phyloP scores from a whole-genome alignment of 1,140 invertebrate genomes.

The Heliconius himera region DNA sequence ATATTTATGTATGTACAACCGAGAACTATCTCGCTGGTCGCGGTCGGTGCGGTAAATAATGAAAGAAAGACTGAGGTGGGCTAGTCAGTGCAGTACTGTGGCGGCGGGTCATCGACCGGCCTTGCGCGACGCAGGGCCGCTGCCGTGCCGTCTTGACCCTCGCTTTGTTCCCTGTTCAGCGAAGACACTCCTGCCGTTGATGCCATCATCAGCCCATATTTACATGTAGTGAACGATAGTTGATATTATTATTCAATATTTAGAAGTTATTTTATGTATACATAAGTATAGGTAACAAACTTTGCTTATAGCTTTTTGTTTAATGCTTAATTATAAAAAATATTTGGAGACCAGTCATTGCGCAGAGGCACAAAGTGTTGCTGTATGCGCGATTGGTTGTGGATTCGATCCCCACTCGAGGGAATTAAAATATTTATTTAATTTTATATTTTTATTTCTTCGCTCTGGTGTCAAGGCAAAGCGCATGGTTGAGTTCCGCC shows the following conservation, averaged over 20 bases:
- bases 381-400: too few species aligned
- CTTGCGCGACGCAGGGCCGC: conserved; percentile 72
- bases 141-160: conserved; percentile 63
- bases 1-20: neutral
- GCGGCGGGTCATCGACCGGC: conserved; percentile 75
- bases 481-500: too few species aligned
- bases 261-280: neutral
- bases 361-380: too few species aligned
- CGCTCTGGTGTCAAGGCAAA: too few species aligned
- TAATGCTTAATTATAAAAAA: neutral
- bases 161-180: conserved; percentile 62
- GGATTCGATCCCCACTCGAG: too few species aligned
- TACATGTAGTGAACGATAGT: neutral
- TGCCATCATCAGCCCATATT: conserved; percentile 39
- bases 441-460: too few species aligned
- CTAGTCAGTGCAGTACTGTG: conserved; percentile 52
- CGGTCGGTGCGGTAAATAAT: conserved; percentile 30
- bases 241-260: neutral
- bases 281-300: neutral
- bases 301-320: neutral
- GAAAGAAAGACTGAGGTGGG: conserved; percentile 50
- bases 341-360: too few species aligned
- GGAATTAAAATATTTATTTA: too few species aligned
- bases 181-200: conserved; percentile 45
- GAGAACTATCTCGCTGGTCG: neutral